These are phyloP conservation scores for Bombus vancouverensis DNA, from an alignment of 1,140 invertebrate species.

Conservation along the genomic window DNA sequence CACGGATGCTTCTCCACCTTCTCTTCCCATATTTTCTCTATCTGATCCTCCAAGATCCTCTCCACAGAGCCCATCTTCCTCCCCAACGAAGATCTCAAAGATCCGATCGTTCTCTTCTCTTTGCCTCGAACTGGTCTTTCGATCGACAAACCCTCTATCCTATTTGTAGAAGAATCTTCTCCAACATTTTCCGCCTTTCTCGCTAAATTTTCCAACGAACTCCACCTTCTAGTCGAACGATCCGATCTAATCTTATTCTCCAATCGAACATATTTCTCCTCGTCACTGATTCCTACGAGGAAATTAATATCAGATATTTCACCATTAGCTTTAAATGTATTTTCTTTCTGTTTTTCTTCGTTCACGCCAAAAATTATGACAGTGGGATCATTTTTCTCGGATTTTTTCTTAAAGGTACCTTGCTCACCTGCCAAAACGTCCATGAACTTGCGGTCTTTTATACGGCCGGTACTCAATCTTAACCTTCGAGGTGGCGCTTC, in stretches of 20 bases:
- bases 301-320: neutral
- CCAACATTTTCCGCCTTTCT: neutral
- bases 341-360: neutral
- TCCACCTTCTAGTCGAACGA: conserved; percentile 11
- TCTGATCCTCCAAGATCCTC: conserved; percentile 66
- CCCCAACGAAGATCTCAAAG: conserved; percentile 62
- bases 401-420: neutral
- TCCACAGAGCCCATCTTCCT: conserved; percentile 70
- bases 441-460: neutral
- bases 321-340: accelerated
- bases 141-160: conserved; percentile 18
- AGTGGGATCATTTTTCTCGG: neutral
- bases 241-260: neutral
- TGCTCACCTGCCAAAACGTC: neutral
- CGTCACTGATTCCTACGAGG: neutral
- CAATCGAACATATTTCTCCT: neutral
- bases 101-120: conserved; percentile 48
- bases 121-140: conserved; percentile 19
- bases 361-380: too few relatives aligned
- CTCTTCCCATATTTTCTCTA: conserved; percentile 68
- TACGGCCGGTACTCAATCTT: neutral
- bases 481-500: neutral
- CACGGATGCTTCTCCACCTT: conserved; percentile 70
- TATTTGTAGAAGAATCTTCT: neutral
- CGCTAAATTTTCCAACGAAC: conserved; percentile 25